Conservation (phyloP, 2,888 invertebrate genomes). For the Piscicola geometra region DNA sequence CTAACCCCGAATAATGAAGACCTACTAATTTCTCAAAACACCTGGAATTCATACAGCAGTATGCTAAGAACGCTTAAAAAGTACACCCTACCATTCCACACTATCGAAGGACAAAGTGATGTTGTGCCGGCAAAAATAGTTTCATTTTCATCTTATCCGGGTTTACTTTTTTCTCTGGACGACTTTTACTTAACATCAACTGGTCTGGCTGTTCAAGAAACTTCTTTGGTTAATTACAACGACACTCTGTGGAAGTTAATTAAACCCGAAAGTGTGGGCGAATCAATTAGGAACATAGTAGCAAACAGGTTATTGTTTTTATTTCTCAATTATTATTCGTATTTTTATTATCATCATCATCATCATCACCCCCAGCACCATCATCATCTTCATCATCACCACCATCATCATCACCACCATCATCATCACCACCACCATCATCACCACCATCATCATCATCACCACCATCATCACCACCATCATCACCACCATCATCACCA, state of each 20-base stretch:
- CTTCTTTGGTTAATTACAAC: conserved; percentile 73
- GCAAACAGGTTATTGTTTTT: too few relatives aligned
- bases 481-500: conserved; percentile 7
- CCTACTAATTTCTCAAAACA: conserved; percentile 73
- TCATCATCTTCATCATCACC: neutral
- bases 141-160: conserved; percentile 79
- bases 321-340: too few relatives aligned
- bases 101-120: conserved; percentile 18
- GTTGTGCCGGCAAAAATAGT: conserved; percentile 67
- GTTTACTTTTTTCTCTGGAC: conserved; percentile 71
- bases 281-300: conserved; percentile 69
- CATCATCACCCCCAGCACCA: too few relatives aligned
- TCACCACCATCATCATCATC: conserved; percentile 2
- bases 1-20: conserved; percentile 61
- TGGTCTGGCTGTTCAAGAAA: conserved; percentile 68
- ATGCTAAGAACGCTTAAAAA: conserved; percentile 80
- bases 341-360: too few relatives aligned
- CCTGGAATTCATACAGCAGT: conserved; percentile 72
- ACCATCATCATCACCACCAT: conserved; percentile 6
- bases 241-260: conserved; percentile 67
- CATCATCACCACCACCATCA: conserved; percentile 10
- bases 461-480: conserved; percentile 9
- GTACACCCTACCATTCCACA: conserved; percentile 71
- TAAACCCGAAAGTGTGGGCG: conserved; percentile 52
- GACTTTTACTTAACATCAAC: conserved; percentile 71